phyloP scores from a whole-genome alignment of 2,888 invertebrate genomes.

The Meganola albula region DNA sequence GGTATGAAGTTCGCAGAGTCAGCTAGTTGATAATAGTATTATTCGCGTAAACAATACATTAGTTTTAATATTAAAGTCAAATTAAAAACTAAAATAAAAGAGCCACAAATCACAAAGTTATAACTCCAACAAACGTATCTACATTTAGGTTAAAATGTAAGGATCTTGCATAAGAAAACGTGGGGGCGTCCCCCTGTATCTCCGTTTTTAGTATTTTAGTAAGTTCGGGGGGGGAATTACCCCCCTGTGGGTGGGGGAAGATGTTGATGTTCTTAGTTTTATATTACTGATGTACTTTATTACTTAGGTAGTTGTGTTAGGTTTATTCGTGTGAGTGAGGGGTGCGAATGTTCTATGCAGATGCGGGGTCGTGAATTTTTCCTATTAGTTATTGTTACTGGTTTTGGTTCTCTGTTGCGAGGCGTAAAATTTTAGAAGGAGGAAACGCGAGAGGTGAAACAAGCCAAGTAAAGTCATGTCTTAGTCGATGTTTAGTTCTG shows the following conservation, averaged over 20 bases:
- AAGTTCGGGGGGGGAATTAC: conserved; percentile 74
- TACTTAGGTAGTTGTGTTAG: conserved; percentile 73
- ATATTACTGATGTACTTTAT: conserved; percentile 77
- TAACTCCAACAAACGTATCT: conserved; percentile 30
- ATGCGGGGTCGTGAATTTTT: conserved; percentile 49
- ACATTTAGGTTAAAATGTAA: conserved; percentile 76
- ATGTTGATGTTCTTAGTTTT: conserved; percentile 79
- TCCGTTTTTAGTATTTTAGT: conserved; percentile 79
- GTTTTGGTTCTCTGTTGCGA: not conserved
- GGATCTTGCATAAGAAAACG: conserved; percentile 77
- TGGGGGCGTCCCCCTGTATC: conserved; percentile 63
- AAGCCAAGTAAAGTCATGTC: too few species aligned
- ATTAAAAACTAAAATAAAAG: conserved; percentile 19
- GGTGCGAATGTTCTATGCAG: conserved; percentile 57
- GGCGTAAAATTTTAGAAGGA: too few species aligned
- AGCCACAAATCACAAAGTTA: conserved; percentile 28
- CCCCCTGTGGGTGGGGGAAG: conserved; percentile 52
- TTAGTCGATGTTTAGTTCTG: too few species aligned
- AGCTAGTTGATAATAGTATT: not conserved
- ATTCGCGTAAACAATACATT: not conserved
- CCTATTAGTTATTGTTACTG: conserved; percentile 30
- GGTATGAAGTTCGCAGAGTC: too few species aligned
- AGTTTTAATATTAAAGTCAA: not conserved
- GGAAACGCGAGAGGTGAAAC: too few species aligned
- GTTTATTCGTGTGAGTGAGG: conserved; percentile 45